Conservation (phyloP, 1,140 invertebrate species). For the Drosophila oshimai region DNA sequence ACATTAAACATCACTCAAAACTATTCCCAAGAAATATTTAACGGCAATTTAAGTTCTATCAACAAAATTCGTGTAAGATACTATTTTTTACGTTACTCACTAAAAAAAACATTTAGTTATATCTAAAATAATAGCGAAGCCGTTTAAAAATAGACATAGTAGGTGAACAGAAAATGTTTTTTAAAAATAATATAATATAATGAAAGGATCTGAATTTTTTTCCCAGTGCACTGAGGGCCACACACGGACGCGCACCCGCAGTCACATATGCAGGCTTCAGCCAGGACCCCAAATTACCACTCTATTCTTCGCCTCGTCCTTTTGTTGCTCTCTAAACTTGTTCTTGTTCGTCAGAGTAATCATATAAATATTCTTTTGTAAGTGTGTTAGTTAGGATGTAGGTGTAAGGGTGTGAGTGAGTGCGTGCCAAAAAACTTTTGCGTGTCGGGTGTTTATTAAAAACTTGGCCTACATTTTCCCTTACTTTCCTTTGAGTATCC, state of each 20-base stretch:
- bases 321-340: constrained; percentile 53
- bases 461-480: constrained; percentile 54
- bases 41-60: no score
- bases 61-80: no score
- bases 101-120: no score
- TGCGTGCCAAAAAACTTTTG: constrained; percentile 52
- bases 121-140: no score
- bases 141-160: no score
- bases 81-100: no score
- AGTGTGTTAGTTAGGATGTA: constrained; percentile 33
- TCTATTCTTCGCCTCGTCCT: constrained; percentile 22
- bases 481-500: not conserved
- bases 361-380: constrained; percentile 72
- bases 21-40: no score
- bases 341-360: constrained; percentile 61
- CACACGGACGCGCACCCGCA: constrained; percentile 14
- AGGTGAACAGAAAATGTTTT: no score
- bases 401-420: constrained; percentile 6
- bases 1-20: no score
- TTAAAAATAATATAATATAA: no score
- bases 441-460: constrained; percentile 74
- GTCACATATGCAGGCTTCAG: constrained; percentile 10
- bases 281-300: constrained; percentile 17
- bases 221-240: not conserved
- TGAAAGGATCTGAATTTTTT: not conserved